Evolutionary conservation across 2,888 invertebrate species (phyloP).

Genomic region (Coleophora deauratella): DNA sequence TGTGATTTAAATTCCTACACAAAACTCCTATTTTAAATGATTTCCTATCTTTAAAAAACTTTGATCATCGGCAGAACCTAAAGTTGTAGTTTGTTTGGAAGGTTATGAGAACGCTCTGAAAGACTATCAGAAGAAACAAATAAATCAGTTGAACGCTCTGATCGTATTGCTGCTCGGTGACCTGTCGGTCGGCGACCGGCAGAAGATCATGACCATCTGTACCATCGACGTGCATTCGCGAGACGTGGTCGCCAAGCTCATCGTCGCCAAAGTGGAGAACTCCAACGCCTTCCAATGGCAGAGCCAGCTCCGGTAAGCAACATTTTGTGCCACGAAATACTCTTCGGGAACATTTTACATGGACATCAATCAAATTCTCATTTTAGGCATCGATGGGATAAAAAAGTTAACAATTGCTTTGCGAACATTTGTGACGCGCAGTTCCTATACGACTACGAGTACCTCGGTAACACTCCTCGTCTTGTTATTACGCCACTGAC

Average conservation of each 20-base stretch:
- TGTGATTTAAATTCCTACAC: no score
- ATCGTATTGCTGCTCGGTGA: constrained; percentile 88
- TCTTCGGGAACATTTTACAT: no score
- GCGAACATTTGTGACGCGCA: constrained; percentile 97
- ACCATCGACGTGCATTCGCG: constrained; percentile 96
- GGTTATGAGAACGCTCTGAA: constrained; percentile 93
- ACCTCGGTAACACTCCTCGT: constrained; percentile 94
- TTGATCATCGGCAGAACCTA: constrained; percentile 75
- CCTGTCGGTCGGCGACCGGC: constrained; percentile 86
- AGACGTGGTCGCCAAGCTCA: constrained; percentile 93
- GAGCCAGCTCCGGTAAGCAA: constrained; percentile 81
- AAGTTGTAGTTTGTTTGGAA: constrained; percentile 13
- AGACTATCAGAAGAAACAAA: constrained; percentile 93
- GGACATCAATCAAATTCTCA: no score
- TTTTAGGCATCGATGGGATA: constrained; percentile 85
- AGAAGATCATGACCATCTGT: constrained; percentile 98
- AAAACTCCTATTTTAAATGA: no score
- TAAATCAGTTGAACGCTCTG: constrained; percentile 86
- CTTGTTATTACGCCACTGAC: constrained; percentile 96
- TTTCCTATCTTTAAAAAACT: no score
- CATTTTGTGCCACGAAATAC: no score
- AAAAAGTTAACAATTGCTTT: constrained; percentile 84
- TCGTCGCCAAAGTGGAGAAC: constrained; percentile 85
- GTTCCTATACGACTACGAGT: constrained; percentile 94
- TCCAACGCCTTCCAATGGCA: constrained; percentile 92